Base-by-base conservation (phyloP, 2,888 invertebrate genomes). In the Tineola bisselliella region DNA sequence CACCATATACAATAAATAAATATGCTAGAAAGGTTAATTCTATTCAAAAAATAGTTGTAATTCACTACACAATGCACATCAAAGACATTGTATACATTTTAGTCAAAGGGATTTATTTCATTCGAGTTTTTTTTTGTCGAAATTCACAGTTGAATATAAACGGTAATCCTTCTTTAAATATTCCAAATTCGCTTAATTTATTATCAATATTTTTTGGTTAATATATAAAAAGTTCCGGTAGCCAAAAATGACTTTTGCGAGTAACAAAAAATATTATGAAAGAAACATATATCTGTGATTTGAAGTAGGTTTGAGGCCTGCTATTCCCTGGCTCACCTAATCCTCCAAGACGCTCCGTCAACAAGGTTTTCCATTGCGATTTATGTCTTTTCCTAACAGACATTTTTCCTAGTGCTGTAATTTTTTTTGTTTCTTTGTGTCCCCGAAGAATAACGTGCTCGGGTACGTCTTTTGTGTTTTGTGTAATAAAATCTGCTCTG, bases 401-500 rank as follows among this genome's bases (percentile, higher is more conserved):
- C 60, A 60, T 60, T 60, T 60, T 60, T 60, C 60, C 38, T 48
- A 48, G 60, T 60, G 48, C 25, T 44, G 60, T 60, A 60, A 60
- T 60, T 60, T 60, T 61, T 61, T 54, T 61, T 61, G 54, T 54
- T 43, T 43, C 61, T 31, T 44, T 56, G 43, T 52, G 33, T 38
- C 25, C 56, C 43, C 52, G 57, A 56, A 56, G 43, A 56, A 31
- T 44, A 44, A 44, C 60, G 60, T 44, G 60, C 60, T 48, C 60
- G 60, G 43, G 30, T 17, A 60, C 13, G 60, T 48, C 60, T 44
- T 60, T 60, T 60, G 60, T 60, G 61, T 57, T 73, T 66, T 52
- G 43, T 66, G 77, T 80, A 82, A 83, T 82, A 83, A 83, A 83
- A 82, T 77, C 80, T 77, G 70, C 69, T 71, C 72, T 74, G 77